These are phyloP conservation scores for Campoletis raptor DNA, from an alignment of 2,888 invertebrate genomes.

Conservation along the genomic window DNA sequence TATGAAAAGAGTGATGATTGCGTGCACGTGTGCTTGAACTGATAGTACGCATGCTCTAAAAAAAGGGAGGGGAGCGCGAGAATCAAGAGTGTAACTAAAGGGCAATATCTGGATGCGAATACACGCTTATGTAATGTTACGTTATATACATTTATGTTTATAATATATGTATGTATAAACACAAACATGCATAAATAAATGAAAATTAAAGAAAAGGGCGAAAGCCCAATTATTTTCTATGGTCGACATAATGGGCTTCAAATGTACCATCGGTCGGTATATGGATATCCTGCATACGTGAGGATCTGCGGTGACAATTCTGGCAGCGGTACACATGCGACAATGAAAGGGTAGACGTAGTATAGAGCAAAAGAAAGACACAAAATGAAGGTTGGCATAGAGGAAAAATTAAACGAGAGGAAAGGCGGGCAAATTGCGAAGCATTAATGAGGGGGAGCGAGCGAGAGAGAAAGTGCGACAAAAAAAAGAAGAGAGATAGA, in stretches of 20 bases:
- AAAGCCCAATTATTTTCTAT: neutral
- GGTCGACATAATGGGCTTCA: neutral
- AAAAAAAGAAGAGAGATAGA: neutral
- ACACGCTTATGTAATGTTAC: neutral
- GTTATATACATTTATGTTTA: neutral
- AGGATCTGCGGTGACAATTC: conserved; percentile 46
- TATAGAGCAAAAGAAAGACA: neutral
- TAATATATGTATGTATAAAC: neutral
- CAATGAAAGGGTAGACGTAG: conserved; percentile 28
- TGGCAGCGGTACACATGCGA: conserved; percentile 55
- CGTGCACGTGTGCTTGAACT: conserved; percentile 55
- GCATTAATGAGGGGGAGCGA: neutral
- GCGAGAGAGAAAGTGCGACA: neutral
- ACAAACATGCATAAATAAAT: neutral
- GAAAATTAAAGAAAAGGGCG: neutral
- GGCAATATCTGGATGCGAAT: conserved; percentile 31
- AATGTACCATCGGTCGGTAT: conserved; percentile 15
- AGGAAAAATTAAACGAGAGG: neutral
- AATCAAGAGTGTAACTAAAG: conserved; percentile 36
- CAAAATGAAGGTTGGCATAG: neutral
- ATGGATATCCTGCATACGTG: conserved; percentile 47
- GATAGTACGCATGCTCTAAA: conserved; percentile 46
- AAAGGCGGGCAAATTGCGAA: conserved; percentile 4
- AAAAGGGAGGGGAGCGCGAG: conserved; percentile 5
- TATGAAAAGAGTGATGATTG: conserved; percentile 5